These are phyloP conservation scores for Cataglyphis altisquamis DNA, from an alignment of 2,888 invertebrate species.

Conservation along the genomic window DNA sequence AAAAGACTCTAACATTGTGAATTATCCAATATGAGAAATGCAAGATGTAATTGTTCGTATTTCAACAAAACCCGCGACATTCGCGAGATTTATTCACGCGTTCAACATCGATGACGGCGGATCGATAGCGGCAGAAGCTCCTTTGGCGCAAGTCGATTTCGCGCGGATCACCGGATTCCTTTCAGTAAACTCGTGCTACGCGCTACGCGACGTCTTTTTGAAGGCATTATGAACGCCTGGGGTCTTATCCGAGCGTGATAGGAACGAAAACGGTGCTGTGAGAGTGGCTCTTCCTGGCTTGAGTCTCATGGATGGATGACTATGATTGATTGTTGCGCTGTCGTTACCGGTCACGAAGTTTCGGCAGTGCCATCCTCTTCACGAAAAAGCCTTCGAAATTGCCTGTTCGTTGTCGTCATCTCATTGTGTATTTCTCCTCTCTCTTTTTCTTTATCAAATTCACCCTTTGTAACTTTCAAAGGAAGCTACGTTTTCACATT, in stretches of 20 bases:
- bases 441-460: background rate
- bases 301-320: conserved; percentile 15
- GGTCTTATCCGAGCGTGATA: conserved; percentile 34
- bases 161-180: conserved; percentile 40
- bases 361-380: background rate
- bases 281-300: conserved; percentile 7
- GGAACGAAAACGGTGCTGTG: background rate
- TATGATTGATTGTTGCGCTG: conserved; percentile 32
- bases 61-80: conserved; percentile 18
- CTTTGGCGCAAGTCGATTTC: conserved; percentile 36
- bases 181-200: conserved; percentile 18
- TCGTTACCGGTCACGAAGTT: conserved; percentile 39
- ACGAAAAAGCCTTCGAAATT: conserved; percentile 27
- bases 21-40: conserved; percentile 1
- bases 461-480: conserved; percentile 17
- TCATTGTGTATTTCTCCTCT: background rate
- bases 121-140: conserved; percentile 30
- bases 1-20: background rate
- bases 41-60: conserved; percentile 25
- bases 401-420: background rate
- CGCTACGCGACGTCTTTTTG: conserved; percentile 24
- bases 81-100: conserved; percentile 25
- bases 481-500: conserved; percentile 23
- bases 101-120: background rate
- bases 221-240: background rate